phyloP scores from a whole-genome alignment of 2,113 vertebrate genomes.

The Stigmatopora argus region DNA sequence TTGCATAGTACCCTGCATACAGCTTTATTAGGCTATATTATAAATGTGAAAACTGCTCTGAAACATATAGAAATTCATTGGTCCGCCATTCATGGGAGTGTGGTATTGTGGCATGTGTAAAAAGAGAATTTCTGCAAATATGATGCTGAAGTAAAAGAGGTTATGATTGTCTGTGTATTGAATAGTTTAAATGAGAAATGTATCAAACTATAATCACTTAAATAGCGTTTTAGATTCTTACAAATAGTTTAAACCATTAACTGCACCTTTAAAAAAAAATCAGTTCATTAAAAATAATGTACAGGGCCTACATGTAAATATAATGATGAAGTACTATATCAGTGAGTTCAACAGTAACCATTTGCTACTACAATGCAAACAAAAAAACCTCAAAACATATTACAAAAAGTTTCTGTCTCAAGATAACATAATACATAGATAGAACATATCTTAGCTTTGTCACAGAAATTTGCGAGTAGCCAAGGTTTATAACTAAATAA shows the following conservation, averaged over 20 bases:
- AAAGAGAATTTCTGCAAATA: not conserved
- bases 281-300: not conserved
- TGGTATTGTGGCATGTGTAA: not conserved
- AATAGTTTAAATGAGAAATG: not conserved
- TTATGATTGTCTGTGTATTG: not conserved
- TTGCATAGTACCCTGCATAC: not conserved
- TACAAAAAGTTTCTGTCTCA: too few relatives aligned
- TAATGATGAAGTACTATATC: not conserved
- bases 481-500: not conserved
- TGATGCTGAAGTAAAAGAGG: not conserved
- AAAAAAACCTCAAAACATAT: too few relatives aligned
- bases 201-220: not conserved
- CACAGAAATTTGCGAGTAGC: not conserved
- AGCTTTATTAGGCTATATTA: not conserved
- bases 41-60: not conserved
- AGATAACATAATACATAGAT: too few relatives aligned
- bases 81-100: not conserved
- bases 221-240: not conserved
- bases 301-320: not conserved
- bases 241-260: not conserved
- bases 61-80: not conserved
- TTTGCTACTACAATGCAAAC: too few relatives aligned
- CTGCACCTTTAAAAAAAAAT: not conserved
- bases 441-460: too few relatives aligned
- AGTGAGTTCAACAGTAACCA: too few relatives aligned